These are phyloP conservation scores for Pentalonia nigronervosa DNA, from an alignment of 1,140 invertebrate genomes.

Conservation along the genomic window DNA sequence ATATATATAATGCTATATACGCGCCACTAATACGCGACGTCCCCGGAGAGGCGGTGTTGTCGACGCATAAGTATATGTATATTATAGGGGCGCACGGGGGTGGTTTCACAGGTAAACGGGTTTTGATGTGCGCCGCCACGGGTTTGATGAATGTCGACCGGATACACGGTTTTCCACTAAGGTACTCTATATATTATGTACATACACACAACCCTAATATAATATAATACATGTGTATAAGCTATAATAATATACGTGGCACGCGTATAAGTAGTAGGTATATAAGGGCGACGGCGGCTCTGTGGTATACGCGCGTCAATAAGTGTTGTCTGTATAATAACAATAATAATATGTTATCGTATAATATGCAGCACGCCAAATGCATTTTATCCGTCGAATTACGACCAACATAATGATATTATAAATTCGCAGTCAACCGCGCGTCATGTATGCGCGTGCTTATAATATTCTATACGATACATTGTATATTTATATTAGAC, in stretches of 20 bases:
- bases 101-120: conserved; percentile 20
- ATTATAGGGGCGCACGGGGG: background rate
- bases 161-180: conserved; percentile 43
- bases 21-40: background rate
- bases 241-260: background rate
- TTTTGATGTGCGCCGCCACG: background rate
- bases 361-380: background rate
- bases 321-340: background rate
- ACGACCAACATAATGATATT: background rate
- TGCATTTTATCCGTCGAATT: conserved; percentile 28
- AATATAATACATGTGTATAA: background rate
- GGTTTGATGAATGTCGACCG: conserved; percentile 36
- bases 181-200: background rate
- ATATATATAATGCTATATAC: background rate
- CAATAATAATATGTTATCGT: too few relatives aligned
- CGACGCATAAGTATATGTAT: too few relatives aligned
- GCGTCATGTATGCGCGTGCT: background rate
- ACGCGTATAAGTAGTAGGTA: background rate
- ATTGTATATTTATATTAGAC: too few relatives aligned
- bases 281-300: background rate
- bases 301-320: background rate
- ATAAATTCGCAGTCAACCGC: background rate
- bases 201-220: background rate
- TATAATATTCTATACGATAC: too few relatives aligned
- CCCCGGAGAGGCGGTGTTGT: background rate